Conservation (phyloP, 2,888 invertebrate species). For the Drosophila robusta region DNA sequence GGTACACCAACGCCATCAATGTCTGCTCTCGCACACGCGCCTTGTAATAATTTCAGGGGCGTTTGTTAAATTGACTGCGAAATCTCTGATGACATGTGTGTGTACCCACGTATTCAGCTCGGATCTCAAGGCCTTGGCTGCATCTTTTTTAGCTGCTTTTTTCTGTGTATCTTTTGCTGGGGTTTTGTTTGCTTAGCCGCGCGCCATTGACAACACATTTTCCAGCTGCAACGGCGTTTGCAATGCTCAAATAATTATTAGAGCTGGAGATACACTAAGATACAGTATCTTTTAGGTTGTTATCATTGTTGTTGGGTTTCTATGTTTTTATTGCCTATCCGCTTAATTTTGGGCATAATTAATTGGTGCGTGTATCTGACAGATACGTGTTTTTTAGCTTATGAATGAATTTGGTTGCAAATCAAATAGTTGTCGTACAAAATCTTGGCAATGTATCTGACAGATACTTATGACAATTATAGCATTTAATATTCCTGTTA, state of each 20-base stretch:
- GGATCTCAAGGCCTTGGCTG: slow-evolving; percentile 33
- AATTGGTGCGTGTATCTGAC: slow-evolving; percentile 39
- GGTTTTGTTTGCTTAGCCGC: slow-evolving; percentile 66
- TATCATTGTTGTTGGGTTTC: slow-evolving; percentile 9
- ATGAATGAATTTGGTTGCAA: neutral
- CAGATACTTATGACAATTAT: slow-evolving; percentile 5
- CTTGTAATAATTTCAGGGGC: slow-evolving; percentile 64
- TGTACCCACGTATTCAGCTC: slow-evolving; percentile 2
- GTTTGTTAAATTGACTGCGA: slow-evolving; percentile 73
- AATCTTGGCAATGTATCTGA: slow-evolving; percentile 5
- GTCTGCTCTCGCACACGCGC: slow-evolving; percentile 44
- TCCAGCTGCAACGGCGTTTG: slow-evolving; percentile 33
- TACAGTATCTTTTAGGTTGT: slow-evolving; percentile 9
- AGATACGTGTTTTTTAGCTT: slow-evolving; percentile 45
- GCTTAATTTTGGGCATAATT: slow-evolving; percentile 22
- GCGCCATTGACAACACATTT: slow-evolving; percentile 68
- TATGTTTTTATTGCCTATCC: slow-evolving; percentile 14
- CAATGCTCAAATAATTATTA: slow-evolving; percentile 18
- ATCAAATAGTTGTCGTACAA: neutral
- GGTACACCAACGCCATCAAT: slow-evolving; percentile 8
- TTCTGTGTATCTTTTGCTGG: slow-evolving; percentile 8
- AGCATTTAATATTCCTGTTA: neutral
- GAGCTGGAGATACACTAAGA: slow-evolving; percentile 2
- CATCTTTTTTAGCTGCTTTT: slow-evolving; percentile 45
- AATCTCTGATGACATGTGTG: slow-evolving; percentile 49